A percentile compares a stretch with the other conserved stretches of the same genome.
These are phyloP conservation scores for Hemaris fuciformis DNA, from an alignment of 2,888 invertebrate species.

Conservation along the genomic window DNA sequence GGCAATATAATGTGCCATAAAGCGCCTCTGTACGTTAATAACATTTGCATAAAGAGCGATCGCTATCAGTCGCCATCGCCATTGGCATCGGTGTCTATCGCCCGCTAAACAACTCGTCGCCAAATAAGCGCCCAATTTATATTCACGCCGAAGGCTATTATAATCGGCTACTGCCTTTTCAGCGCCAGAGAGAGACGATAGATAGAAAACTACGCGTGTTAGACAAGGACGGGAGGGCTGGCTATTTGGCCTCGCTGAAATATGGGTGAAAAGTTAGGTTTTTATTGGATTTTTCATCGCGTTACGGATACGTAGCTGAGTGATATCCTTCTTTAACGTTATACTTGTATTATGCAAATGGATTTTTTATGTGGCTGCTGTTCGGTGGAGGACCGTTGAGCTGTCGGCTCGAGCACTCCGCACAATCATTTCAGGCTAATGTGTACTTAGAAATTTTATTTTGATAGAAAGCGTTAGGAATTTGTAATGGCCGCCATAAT, in stretches of 20 bases:
- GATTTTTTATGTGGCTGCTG: not conserved
- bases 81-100: not conserved
- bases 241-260: slow-evolving; percentile 44
- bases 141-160: slow-evolving; percentile 64
- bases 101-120: slow-evolving; percentile 72
- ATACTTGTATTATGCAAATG: slow-evolving; percentile 29
- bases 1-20: not conserved
- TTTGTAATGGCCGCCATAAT: too few relatives aligned
- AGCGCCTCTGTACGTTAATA: slow-evolving; percentile 45
- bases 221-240: slow-evolving; percentile 30
- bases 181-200: slow-evolving; percentile 32
- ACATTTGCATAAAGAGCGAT: slow-evolving; percentile 57
- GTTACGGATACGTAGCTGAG: slow-evolving; percentile 43
- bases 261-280: slow-evolving; percentile 56
- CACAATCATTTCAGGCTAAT: not conserved
- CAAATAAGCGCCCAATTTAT: slow-evolving; percentile 75
- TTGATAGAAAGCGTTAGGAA: too few relatives aligned
- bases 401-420: not conserved
- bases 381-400: not conserved
- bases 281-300: slow-evolving; percentile 60
- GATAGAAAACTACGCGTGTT: slow-evolving; percentile 20
- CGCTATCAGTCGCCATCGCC: not conserved
- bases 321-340: slow-evolving; percentile 15
- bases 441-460: not conserved
- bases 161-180: slow-evolving; percentile 52